Conservation (phyloP, 2,113 vertebrate species). For the Malaclemys terrapin region DNA sequence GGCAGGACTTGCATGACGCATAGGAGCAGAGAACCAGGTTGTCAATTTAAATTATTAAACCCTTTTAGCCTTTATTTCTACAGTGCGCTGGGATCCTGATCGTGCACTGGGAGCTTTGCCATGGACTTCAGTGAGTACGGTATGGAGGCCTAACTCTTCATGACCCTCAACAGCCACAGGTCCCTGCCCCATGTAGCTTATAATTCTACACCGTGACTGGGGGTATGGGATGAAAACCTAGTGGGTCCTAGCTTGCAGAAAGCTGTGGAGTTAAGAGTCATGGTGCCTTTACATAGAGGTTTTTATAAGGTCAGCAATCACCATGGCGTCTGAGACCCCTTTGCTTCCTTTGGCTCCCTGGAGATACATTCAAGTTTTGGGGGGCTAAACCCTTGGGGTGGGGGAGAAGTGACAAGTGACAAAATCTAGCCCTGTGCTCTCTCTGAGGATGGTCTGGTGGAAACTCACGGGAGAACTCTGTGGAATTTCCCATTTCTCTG, state of each 20-base stretch:
- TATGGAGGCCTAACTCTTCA: neutral
- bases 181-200: neutral
- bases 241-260: neutral
- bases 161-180: neutral
- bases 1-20: neutral
- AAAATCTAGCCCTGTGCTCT: neutral
- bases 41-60: neutral
- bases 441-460: neutral
- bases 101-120: neutral
- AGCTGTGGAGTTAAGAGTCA: too few relatives aligned
- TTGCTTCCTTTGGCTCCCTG: neutral
- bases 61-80: neutral
- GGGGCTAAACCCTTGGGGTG: neutral
- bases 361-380: neutral
- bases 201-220: neutral
- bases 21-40: neutral
- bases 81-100: neutral
- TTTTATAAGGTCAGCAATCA: neutral
- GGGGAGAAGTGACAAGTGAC: neutral
- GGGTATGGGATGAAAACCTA: neutral
- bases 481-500: neutral
- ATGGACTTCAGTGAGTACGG: neutral
- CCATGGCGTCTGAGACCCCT: too few relatives aligned
- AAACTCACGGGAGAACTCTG: neutral
- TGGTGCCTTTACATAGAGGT: neutral